Conservation (phyloP, 2,113 vertebrate genomes). For the Helogale parvula region DNA sequence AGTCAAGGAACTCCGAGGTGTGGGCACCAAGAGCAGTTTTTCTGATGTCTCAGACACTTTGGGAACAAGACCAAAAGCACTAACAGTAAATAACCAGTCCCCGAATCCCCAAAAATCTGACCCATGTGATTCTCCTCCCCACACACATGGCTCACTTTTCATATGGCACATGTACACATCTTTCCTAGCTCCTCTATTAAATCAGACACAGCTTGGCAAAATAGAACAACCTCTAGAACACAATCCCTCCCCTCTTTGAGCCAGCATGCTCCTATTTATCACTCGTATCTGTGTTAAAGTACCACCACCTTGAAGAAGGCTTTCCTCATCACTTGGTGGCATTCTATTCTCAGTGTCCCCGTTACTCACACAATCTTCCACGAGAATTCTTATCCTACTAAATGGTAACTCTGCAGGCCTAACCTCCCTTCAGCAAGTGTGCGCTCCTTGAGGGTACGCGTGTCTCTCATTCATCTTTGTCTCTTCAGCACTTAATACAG, state of each 20-base stretch:
- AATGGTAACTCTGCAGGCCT: not conserved
- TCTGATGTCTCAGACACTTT: not conserved
- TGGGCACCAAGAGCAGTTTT: not conserved
- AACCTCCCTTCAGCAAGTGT: not conserved
- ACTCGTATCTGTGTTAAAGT: not conserved
- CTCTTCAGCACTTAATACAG: not conserved
- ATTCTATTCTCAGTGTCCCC: not conserved
- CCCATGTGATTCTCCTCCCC: not conserved
- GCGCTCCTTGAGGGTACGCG: not conserved
- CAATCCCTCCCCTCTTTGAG: not conserved
- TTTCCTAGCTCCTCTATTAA: not conserved
- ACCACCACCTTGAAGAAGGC: not conserved
- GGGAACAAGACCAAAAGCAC: not conserved
- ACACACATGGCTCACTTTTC: not conserved
- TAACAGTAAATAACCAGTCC: not conserved
- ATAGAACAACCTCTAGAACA: not conserved
- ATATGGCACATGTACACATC: not conserved
- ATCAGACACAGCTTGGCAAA: not conserved
- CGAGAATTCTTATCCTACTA: not conserved
- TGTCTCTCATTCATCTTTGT: not conserved
- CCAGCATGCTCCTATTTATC: not conserved
- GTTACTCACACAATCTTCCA: not conserved
- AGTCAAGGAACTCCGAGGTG: constrained; percentile 16
- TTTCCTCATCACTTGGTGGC: not conserved
- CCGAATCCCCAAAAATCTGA: not conserved